phyloP scores from a whole-genome alignment of 2,113 vertebrate species.

The Helogale parvula region DNA sequence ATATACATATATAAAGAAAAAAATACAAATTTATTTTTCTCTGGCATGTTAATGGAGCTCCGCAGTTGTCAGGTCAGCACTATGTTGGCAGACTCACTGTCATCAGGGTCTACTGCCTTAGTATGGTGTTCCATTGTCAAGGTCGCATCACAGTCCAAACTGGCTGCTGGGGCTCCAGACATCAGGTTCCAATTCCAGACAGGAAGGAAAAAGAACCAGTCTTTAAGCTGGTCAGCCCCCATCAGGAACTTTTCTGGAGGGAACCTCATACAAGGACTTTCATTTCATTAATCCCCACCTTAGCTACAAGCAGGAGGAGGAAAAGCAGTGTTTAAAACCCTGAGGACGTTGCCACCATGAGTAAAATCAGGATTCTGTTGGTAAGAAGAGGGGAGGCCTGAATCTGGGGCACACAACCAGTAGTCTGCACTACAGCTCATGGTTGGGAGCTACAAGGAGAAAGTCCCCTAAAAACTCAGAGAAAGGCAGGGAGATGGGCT shows the following conservation, averaged over 20 bases:
- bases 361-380: not conserved
- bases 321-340: not conserved
- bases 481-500: not conserved
- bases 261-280: not conserved
- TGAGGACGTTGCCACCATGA: not conserved
- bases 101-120: not conserved
- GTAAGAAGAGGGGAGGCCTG: not conserved
- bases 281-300: not conserved
- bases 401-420: not conserved
- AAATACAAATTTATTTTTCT: not conserved
- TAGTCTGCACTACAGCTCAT: not conserved
- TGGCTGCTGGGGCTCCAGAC: not conserved
- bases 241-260: not conserved
- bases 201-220: not conserved
- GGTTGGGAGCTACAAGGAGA: not conserved
- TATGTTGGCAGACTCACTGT: not conserved
- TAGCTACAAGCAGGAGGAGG: not conserved
- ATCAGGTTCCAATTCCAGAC: not conserved
- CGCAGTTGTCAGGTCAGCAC: not conserved
- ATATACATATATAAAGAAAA: not conserved
- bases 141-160: not conserved
- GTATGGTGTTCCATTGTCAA: not conserved
- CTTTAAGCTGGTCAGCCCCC: not conserved
- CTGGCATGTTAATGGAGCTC: not conserved
- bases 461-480: not conserved